Evolutionary conservation across 2,888 invertebrate species (phyloP), one percentile per base, ranked within the genome.

Genomic region (Hylaea fasciaria): DNA sequence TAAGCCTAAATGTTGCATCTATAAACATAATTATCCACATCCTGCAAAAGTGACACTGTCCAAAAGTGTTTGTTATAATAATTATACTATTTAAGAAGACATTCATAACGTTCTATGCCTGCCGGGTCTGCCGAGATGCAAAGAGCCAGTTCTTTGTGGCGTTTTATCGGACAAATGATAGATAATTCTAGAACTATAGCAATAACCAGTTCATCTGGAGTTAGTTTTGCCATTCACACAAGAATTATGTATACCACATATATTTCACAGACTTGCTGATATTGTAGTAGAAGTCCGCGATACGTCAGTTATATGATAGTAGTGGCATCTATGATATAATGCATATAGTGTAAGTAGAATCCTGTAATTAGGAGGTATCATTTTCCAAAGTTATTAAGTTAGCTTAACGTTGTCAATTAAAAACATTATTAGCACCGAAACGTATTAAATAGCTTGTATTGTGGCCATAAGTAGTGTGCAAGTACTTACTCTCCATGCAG

Each of bases 401-500:
- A 74, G 66, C 56, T 61, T 22, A 50, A 62, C 52, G 22, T 63
- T 62, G 52, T 29, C 41, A 52, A 50, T 59, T 56, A 57, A 57
- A 64, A 64, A 63, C 22, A 22, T 22, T 57, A 74, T 74, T 74
- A 77, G 74, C 68, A 70, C 62, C 70, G 68, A 69, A 71, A 70
- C 51, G 43, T 52, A 50, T 52, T 51, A 14, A 41, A n/a, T 47
- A 50, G 50, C 49, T 41, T 40, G n/a, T 37, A 35, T 51, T 53
- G 40, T 11, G 22, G 46, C 39, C 44, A 22, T 44, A 43, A 13
- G 46, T 35, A 44, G 17, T 37, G 11, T 28, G 11, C 70, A 46
- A 56, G 48, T 71, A 91, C 95, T 94, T 94, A 97, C 97, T 96
- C 94, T 95, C 95, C 81, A 96, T 94, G 86, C 97, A 97, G 68